A percentile compares a stretch with the other conserved stretches of the same genome.
Conservation (phyloP, 2,888 invertebrate genomes). For the Diarsia mendica region DNA sequence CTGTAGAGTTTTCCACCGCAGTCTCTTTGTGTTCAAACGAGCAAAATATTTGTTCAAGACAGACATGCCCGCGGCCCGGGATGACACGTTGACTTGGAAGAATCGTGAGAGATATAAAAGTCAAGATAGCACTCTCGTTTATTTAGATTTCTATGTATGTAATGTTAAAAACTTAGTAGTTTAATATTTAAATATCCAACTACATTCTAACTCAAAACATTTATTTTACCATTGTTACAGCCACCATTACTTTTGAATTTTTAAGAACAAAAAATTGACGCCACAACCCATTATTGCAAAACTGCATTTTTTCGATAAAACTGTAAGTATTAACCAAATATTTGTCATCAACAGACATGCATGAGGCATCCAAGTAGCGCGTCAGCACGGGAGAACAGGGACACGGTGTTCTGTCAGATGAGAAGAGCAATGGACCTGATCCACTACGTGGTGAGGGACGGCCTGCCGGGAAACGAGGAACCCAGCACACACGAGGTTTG, state of each 20-base stretch:
- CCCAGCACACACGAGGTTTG: constrained; percentile 85
- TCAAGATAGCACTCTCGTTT: constrained; percentile 15
- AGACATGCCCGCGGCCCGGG: constrained; percentile 22
- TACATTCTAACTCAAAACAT: too few species aligned
- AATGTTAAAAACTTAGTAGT: neutral
- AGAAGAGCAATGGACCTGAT: constrained; percentile 98
- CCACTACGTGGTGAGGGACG: constrained; percentile 99
- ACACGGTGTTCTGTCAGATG: constrained; percentile 99
- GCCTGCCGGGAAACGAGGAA: constrained; percentile 92
- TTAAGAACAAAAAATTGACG: too few species aligned
- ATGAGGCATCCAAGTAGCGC: constrained; percentile 98
- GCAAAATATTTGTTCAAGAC: constrained; percentile 40
- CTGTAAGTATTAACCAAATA: neutral
- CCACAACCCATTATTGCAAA: too few species aligned
- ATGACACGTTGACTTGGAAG: neutral
- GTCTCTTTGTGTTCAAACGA: constrained; percentile 32
- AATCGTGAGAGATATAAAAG: constrained; percentile 6
- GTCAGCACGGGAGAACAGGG: constrained; percentile 97
- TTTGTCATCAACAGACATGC: constrained; percentile 92
- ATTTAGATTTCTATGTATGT: neutral
- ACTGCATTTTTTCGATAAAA: too few species aligned
- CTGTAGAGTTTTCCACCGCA: constrained; percentile 32
- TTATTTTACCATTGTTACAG: too few species aligned
- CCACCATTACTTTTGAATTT: too few species aligned
- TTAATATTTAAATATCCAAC: neutral